Evolutionary conservation across 2,888 invertebrate genomes (phyloP), one percentile per base, ranked within the genome.

Genomic region (Volucella inflata): DNA sequence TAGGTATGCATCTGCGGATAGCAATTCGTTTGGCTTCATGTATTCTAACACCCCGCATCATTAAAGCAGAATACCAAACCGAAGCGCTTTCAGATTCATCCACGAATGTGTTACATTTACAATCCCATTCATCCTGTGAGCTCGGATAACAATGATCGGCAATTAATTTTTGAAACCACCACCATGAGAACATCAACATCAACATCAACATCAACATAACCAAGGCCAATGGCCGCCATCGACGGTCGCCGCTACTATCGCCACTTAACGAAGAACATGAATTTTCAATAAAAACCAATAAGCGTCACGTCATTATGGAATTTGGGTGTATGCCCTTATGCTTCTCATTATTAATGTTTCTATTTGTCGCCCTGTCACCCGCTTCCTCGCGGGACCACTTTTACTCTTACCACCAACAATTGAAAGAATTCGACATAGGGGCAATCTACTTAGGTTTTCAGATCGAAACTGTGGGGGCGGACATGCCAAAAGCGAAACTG

Each of bases 241-340:
- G 30, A 30, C 30, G 38, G 68, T 12, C 53, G 48, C 16, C 16
- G 16, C 48, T 40, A 51, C 30, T 60, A 42, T 85, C 76, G 57
- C 74, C 81, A 85, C 85, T 81, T 85, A 72, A 48, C 59, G 76
- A 46, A 55, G 64, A 85, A 85, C 85, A 85, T 85, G 85, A 81
- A 85, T 85, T 85, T 85, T 85, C 85, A 85, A 85, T 85, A 85
- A 81, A 85, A 85, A 81, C 76, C 81, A 80, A 85, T 85, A 85
- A 85, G 76, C 67, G 50, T 81, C 76, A 72, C 67, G 50, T 81
- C 76, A 72, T 81, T 85, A 67, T 68, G 72, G 72, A 62, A 74
- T 72, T 77, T 50, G 77, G 64, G 77, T 62, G 60, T 85, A 68
- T 72, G 76, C 70, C 81, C 75, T 65, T 36, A 81, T 76, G 59